Conservation (phyloP, 2,113 vertebrate species). For the Passerina amoena region DNA sequence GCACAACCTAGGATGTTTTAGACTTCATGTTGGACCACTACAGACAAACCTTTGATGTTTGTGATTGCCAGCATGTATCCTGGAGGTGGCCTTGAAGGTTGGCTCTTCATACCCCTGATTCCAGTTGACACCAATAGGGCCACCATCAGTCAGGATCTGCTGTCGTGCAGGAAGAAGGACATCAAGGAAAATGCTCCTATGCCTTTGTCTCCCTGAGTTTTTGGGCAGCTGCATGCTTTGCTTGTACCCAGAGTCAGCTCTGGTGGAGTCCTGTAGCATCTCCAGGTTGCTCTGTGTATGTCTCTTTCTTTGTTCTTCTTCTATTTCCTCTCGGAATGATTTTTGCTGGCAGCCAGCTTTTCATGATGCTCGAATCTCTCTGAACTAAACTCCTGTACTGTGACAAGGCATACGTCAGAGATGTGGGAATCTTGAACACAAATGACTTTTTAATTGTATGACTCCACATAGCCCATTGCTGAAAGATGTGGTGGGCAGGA, state of each 20-base stretch:
- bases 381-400: not conserved
- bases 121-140: not conserved
- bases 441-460: slow-evolving; percentile 46
- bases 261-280: not conserved
- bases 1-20: not conserved
- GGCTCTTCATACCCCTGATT: not conserved
- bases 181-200: not conserved
- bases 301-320: not conserved
- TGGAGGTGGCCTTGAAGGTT: not conserved
- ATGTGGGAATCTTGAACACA: not conserved
- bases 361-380: accelerated
- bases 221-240: not conserved
- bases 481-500: not conserved
- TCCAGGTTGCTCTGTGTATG: not conserved
- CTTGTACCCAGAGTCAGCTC: not conserved
- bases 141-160: not conserved
- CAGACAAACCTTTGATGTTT: not conserved
- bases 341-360: not conserved
- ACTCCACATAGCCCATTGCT: not conserved
- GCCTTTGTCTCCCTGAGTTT: not conserved
- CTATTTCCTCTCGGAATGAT: not conserved
- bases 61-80: accelerated
- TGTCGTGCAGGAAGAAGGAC: not conserved
- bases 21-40: not conserved
- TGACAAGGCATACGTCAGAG: not conserved